Base-by-base conservation (phyloP, 1,140 invertebrate species). In the Brachionus koreanus region DNA sequence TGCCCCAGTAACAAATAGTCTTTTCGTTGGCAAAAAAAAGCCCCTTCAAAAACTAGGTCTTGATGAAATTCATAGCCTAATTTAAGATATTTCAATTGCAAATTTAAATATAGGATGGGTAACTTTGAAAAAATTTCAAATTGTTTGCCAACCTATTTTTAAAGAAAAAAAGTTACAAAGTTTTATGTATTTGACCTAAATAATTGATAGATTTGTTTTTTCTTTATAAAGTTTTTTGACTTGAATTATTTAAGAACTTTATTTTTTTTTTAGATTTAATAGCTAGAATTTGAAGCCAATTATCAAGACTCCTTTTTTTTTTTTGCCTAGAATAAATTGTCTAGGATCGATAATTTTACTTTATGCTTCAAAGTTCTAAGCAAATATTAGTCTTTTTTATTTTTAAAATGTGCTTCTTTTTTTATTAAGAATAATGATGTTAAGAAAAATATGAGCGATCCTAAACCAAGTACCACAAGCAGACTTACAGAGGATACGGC, bases 171-270 rank as follows among this genome's bases (percentile, higher is more conserved):
- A 74, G 42, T 74, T 74, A 74, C 37, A 74, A 74, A 74, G 37
- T 74, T 74, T 74, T 46, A 74, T 74, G 25, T 25, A 74, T 74
- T 74, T 74, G 69, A 49, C 69, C 69, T 74, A 74, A 74, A 46
- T 49, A 19, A 69, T 69, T 69, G 65, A 69, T 69, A 69, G 16
- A 69, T 69, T 69, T 69, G 6, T 65, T 23, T 69, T 69, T 69
- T 35, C 37, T 69, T 57, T 57, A 19, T 52, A 16, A 52, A 19
- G 19, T 19, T 57, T 57, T 57, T 57, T 57, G 49, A 57, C 49
- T 57, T 37, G 33, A 25, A 29, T 25, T 63, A 16, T 69, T 69
- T 37, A n/a, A 39, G 33, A 19, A 37, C n/a, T 69, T n/a, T 69
- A 25, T 13, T 16, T 37, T 29, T 9, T 29, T 63, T 3, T 46